Conservation (phyloP, 2,888 invertebrate species). For the Euplexia lucipara region DNA sequence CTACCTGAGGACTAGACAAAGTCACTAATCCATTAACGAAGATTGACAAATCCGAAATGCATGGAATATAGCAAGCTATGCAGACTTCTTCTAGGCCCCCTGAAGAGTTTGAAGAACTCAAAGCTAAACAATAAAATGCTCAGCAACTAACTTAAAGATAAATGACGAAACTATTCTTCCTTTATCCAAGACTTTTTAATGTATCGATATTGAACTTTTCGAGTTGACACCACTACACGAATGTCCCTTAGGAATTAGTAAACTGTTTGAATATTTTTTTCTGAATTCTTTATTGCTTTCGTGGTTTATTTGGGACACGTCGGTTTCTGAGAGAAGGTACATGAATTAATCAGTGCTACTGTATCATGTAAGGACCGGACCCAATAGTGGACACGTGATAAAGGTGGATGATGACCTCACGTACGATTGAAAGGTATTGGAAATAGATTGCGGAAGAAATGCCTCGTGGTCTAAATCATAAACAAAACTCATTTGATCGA, state of each 20-base stretch:
- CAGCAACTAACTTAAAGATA: too few species aligned
- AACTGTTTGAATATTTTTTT: slow-evolving; percentile 59
- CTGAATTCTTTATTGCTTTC: slow-evolving; percentile 51
- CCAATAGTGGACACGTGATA: slow-evolving; percentile 10
- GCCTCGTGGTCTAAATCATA: too few species aligned
- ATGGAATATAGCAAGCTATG: too few species aligned
- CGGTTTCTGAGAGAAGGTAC: slow-evolving; percentile 40
- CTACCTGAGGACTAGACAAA: too few species aligned
- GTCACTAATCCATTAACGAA: too few species aligned
- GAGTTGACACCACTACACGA: slow-evolving; percentile 24
- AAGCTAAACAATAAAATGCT: too few species aligned
- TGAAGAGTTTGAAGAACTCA: too few species aligned
- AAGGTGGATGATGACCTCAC: slow-evolving; percentile 3
- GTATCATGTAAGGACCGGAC: slow-evolving; percentile 10
- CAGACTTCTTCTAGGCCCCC: too few species aligned
- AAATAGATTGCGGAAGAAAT: background rate
- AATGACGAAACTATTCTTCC: too few species aligned
- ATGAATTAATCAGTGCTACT: slow-evolving; percentile 51
- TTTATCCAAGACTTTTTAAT: too few species aligned
- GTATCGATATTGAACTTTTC: slow-evolving; percentile 3
- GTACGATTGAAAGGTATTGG: background rate
- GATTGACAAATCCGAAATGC: too few species aligned
- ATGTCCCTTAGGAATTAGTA: slow-evolving; percentile 54
- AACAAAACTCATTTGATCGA: too few species aligned
- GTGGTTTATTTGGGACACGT: slow-evolving; percentile 46